Evolutionary conservation across 2,797 vertebrate species (phyloP).

Genomic region (Tamandua tetradactyla): DNA sequence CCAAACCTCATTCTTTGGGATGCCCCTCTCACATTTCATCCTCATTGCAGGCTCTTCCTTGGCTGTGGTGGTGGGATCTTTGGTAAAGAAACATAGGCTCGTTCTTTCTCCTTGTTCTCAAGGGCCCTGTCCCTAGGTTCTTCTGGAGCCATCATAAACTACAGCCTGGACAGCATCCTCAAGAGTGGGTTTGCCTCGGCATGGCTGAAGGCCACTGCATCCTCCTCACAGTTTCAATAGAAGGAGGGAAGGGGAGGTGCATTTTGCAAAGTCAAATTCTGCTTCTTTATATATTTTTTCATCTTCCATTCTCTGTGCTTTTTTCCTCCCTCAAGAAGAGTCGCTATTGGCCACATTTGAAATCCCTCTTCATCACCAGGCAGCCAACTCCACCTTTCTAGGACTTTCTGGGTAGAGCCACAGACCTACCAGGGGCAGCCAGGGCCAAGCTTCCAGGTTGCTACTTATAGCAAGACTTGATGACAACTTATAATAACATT

Average conservation of each 20-base stretch:
- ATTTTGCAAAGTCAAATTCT: background rate
- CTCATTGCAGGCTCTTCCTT: slow-evolving; percentile 13
- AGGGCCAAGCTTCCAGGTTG: background rate
- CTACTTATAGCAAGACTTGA: background rate
- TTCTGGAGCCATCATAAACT: background rate
- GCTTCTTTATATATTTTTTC: background rate
- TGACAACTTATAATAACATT: background rate
- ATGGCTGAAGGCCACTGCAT: background rate
- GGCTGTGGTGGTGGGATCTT: background rate
- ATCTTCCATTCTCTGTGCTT: background rate
- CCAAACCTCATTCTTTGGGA: slow-evolving; percentile 18
- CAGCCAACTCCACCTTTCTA: background rate
- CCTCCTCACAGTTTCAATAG: background rate
- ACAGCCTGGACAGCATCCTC: background rate
- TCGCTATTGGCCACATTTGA: background rate
- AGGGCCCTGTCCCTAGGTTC: background rate
- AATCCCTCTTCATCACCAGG: background rate
- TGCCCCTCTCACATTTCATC: slow-evolving; percentile 52
- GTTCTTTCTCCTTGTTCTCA: background rate
- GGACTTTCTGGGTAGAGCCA: background rate
- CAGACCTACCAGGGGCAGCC: background rate
- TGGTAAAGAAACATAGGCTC: background rate
- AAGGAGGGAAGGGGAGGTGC: background rate
- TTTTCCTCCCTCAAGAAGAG: background rate
- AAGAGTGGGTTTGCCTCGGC: background rate